phyloP scores from a whole-genome alignment of 2,113 vertebrate genomes.

The Orcinus orca region DNA sequence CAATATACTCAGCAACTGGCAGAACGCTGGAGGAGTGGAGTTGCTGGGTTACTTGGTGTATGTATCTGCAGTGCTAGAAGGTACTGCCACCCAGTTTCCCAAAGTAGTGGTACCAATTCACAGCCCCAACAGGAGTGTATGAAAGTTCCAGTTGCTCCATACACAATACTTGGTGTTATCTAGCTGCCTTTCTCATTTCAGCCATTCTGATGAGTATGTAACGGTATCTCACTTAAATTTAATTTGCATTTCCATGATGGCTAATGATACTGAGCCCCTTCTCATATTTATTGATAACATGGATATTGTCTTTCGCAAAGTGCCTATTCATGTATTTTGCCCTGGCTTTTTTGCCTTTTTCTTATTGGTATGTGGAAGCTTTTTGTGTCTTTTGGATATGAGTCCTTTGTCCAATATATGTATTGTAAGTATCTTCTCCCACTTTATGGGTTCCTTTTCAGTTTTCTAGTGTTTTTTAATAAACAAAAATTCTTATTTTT shows the following conservation, averaged over 20 bases:
- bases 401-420: not conserved
- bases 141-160: not conserved
- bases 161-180: not conserved
- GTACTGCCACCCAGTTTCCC: not conserved
- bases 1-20: not conserved
- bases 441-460: not conserved
- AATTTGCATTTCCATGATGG: not conserved
- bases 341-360: not conserved
- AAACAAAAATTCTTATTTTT: conserved; percentile 13
- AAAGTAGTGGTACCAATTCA: not conserved
- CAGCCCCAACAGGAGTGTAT: not conserved
- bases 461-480: not conserved
- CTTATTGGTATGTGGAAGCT: not conserved
- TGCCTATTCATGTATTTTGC: not conserved
- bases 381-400: not conserved
- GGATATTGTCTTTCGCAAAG: not conserved
- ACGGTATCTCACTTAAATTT: not conserved
- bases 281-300: not conserved
- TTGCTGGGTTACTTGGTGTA: not conserved
- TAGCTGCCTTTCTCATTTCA: not conserved
- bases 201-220: not conserved
- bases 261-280: not conserved
- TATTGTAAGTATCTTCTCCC: not conserved
- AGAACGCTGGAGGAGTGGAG: not conserved
- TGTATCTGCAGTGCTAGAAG: not conserved